Base-by-base conservation (phyloP, 2,888 invertebrate species). In the Phragmatobia fuliginosa region DNA sequence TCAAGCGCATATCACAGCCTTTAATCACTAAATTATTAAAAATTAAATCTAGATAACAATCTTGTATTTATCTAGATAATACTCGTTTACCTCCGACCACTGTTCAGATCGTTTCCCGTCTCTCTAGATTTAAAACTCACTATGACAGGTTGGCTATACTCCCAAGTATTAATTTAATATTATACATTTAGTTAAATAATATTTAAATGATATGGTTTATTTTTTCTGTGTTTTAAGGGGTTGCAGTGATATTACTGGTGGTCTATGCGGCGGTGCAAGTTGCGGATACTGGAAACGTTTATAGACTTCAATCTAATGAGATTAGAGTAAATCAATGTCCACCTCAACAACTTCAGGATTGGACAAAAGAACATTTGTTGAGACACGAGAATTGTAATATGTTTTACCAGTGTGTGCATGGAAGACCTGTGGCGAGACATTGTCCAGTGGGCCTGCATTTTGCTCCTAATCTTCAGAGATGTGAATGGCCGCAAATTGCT, bases 371-470 rank as follows among this genome's bases (percentile, higher is more conserved):
- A 74, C 94, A 95, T 84, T 95, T 96, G 69, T 92, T 96, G 0
- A 95, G 94, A 32, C 94, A 94, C 64, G 92, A 90, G 1, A 93
- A 95, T 66, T 97, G 97, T 83, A 91, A 96, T 69, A 96, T 95
- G 83, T 97, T 96, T 87, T 94, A 97, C 68, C 96, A 96, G 83
- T 97, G 97, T 84, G 96, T 96, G 88, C 96, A 96, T 75, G 97
- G 96, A 7, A 78, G 92, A 0, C 96, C 96, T 0, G 87, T 96
- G 2, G 96, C 96, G 78, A 95, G 96, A 82, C 83, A 85, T 0
- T 97, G 97, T 79, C 96, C 96, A 0, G 78, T 86, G 0, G 95
- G 94, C 18, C 90, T 97, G 0, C 91, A 95, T 61, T 97, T 97
- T 88, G 96, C 96, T 68, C 87, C 95, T 11, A 90, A 94, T 21